Base-by-base conservation (phyloP, 2,113 vertebrate genomes). In the Nettapus auritus region DNA sequence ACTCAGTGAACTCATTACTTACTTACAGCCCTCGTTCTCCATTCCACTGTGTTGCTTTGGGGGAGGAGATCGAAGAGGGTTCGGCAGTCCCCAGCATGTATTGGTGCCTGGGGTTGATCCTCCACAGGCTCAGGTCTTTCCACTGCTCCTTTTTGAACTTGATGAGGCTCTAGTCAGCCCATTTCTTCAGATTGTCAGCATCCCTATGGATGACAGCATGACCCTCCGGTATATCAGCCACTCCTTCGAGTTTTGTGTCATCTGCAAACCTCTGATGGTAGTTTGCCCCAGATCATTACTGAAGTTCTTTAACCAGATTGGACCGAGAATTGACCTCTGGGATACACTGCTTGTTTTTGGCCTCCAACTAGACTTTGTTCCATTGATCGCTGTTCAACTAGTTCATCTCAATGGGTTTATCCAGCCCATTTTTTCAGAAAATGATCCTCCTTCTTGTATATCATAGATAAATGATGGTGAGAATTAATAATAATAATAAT, bases 81-180 rank as follows among this genome's bases (percentile, higher is more conserved):
- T 48, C 29, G 0, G 0, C 62, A 28, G 15, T 9, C 29, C 13
- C n/a, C 36, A 36, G 20, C 20, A 9, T 42, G 18, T 50, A 36
- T 8, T 63, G 3, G 28, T 77, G 10, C 15, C 23, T 63, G 16
- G 28, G 8, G 2, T 44, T 62, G 21, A 76, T 62, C 12, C 8
- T 69, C 6, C 8, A 11, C 6, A 14, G 17, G 8, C 36, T 44
- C 46, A 62, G 18, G 22, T 76, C 34, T 67, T 81, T 15, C 10
- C 25, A 21, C 4, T 42, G 52, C 19, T 13, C 25, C 20, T 12
- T 34, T 5, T 31, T 67, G 31, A 67, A 38, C 8, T 55, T 62
- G 15, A 8, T n/a, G 38, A 62, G 8, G 28, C 40, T 70, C 19
- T 5, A 20, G 5, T 80, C 23, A 25, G 23, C 6, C 23, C 6